A percentile compares a stretch with the other conserved stretches of the same genome.
Conservation (phyloP, 2,888 invertebrate genomes). For the Panopea generosa region DNA sequence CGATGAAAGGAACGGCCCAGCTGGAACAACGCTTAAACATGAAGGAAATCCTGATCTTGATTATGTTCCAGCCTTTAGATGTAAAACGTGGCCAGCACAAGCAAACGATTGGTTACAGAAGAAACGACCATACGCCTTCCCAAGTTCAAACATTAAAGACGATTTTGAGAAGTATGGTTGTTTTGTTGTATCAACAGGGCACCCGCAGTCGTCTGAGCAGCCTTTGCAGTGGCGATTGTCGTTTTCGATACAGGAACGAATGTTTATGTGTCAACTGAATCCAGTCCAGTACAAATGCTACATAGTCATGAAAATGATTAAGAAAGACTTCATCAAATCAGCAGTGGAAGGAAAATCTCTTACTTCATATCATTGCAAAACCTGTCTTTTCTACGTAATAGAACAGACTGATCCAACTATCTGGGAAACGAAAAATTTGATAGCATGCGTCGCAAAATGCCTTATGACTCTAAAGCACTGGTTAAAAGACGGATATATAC, state of each 20-base stretch:
- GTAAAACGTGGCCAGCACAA: conserved; percentile 23
- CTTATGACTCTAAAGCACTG: background rate
- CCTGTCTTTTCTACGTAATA: conserved; percentile 22
- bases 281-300: conserved; percentile 30
- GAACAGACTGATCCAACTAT: conserved; percentile 4
- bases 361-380: conserved; percentile 41
- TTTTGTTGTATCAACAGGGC: conserved; percentile 30
- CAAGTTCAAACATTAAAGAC: conserved; percentile 9
- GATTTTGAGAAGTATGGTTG: conserved; percentile 18
- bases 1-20: conserved; percentile 31
- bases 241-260: conserved; percentile 28
- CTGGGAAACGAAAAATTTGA: conserved; percentile 20
- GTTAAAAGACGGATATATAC: conserved; percentile 15
- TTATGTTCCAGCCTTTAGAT: conserved; percentile 23
- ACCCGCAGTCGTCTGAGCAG: conserved; percentile 17
- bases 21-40: conserved; percentile 16
- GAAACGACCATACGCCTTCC: conserved; percentile 15
- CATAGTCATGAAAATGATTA: conserved; percentile 26
- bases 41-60: conserved; percentile 14
- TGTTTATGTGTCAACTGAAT: conserved; percentile 19
- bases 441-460: conserved; percentile 10
- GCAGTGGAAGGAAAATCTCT: conserved; percentile 14
- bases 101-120: conserved; percentile 28
- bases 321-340: conserved; percentile 20
- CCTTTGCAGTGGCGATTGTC: conserved; percentile 32